Evolutionary conservation across 1,140 invertebrate species (phyloP), one percentile per base, ranked within the genome.

Genomic region (Nixonia krombeini): DNA sequence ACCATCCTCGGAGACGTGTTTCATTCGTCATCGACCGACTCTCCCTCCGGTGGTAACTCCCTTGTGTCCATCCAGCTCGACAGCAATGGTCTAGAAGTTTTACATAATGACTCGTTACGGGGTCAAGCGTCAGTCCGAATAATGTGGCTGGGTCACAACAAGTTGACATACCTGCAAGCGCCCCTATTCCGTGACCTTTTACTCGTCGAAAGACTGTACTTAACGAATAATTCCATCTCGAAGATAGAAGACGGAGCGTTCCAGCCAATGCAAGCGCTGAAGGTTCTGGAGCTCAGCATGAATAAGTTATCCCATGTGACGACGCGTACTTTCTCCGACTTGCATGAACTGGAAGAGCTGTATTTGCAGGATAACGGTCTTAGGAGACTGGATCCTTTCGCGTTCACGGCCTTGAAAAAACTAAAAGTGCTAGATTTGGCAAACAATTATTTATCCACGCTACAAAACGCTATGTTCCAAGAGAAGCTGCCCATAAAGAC

Each of bases 61-160:
- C 85, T 96, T 38, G 90, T 94, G 13, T 94, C 94, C 0, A 91
- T 98, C 45, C 94, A 96, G 78, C 82, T 97, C 5, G 93, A 93
- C 75, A 89, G 90, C 45, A 98, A 97, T 81, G 89, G 89, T 64
- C 88, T 97, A 45, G 88, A 87, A 12, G 86, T 89, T 4, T 81
- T 97, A 17, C 92, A 95, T 76, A 91, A 92, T 72, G 90, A 91
- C 72, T 92, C 93, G 0, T 87, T 96, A 12, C 83, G 88, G 16
- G 91, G 92, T 4, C 93, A 95, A 81, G 89, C 89, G 0, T 91
- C 90, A 61, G 89, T 95, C 4, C 90, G 94, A 83, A 94, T 95
- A 64, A 91, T 96, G 87, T 94, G 93, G 92, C 85, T 96, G 9
- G 90, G 91, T n/a, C 90, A 94, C 80, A 96, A 96, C 81, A 89